Base-by-base conservation (phyloP, 64 coral and sea anemone species). In the Porites australiensis region DNA sequence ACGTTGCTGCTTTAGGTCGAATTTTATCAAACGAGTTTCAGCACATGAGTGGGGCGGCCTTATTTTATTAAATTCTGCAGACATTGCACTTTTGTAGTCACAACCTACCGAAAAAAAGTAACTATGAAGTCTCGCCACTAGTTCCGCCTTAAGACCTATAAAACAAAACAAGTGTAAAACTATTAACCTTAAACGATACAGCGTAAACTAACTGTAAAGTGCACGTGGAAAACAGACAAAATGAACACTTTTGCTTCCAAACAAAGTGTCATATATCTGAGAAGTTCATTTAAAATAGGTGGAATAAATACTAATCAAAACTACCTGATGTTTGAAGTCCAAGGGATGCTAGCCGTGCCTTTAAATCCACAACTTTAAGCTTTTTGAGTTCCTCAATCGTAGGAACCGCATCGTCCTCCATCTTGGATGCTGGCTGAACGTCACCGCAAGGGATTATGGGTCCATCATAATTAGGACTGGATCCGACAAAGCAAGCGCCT, bases 361-460 rank as follows among this genome's bases (percentile, higher is more conserved):
- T 99, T 47, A 99, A 74, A 47, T 99, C 94, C n/a, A 93, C 88
- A 70, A 99, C 98, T 91, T 99, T 99, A 4, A 99, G 80, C 76
- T 99, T 99, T 58, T 94, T 96, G 2, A 99, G 75, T 16, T 90
- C 81, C 47, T 89, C 89, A 4, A 88, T 73, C 8, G 94, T 69
- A 44, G 88, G 70, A 23, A 15, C 8, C 2, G 44, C 43, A 11
- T 22, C 9, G 58, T 98, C 97, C 91, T 91, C 97, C 97, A 98
- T 98, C 18, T 98, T 98, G 96, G 78, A 95, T 88, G 70, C 74
- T 90, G 46, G 5, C n/a, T 22, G 2, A 19, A 84, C 81, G 81
- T 84, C 64, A 6, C 9, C 44, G 62, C 6, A 47, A 50, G 22
- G 81, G 63, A 84, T 84, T 15, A 84, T 84, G 81, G 63, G 81